Evolutionary conservation across 1,140 invertebrate genomes (phyloP).

Genomic region (Plectus sambesii): DNA sequence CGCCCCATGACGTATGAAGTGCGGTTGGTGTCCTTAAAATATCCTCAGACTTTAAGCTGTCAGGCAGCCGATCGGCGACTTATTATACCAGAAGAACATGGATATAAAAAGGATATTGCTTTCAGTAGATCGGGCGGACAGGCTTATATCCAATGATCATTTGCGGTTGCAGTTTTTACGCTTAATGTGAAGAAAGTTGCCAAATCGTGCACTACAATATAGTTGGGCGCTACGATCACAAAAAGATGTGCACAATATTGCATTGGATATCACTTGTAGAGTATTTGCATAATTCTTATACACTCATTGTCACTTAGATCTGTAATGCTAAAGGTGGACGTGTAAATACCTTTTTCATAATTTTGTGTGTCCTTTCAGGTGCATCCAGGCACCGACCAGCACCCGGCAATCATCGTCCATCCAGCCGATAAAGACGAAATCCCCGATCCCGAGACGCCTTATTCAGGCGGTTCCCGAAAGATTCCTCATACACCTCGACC

Average conservation of each 20-base stretch:
- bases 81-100: too few species aligned
- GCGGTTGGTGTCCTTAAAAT: too few species aligned
- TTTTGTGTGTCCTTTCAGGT: conserved; percentile 23
- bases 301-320: neutral
- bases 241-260: conserved; percentile 23
- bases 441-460: conserved; percentile 5
- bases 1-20: too few species aligned
- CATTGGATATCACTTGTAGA: conserved; percentile 22
- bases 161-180: too few species aligned
- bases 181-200: too few species aligned
- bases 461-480: neutral
- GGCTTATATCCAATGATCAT: too few species aligned
- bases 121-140: too few species aligned
- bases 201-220: too few species aligned
- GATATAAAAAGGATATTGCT: too few species aligned
- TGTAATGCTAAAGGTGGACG: conserved; percentile 3
- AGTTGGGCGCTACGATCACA: conserved; percentile 25
- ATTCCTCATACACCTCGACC: conserved; percentile 32
- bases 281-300: neutral
- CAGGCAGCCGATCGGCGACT: too few species aligned
- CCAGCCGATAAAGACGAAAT: conserved; percentile 23
- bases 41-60: too few species aligned
- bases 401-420: conserved; percentile 31
- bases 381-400: conserved; percentile 34
- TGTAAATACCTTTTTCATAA: conserved; percentile 10